These are phyloP conservation scores for Sylvietta virens DNA, from an alignment of 2,113 vertebrate species.

Conservation along the genomic window DNA sequence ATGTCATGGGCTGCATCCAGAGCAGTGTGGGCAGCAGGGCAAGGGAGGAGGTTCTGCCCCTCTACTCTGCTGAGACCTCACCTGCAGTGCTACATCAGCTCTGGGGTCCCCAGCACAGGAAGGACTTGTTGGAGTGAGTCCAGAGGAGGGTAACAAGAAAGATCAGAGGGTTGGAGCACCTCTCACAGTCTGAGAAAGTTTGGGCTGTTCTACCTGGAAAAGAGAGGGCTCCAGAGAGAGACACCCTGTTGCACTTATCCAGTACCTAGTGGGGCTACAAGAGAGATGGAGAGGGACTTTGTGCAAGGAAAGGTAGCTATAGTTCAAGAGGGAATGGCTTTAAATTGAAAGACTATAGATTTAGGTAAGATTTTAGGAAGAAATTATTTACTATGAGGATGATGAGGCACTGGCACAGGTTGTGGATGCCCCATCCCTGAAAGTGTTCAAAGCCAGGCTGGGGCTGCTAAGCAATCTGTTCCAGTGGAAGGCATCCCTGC, in stretches of 20 bases:
- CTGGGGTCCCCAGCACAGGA: neutral
- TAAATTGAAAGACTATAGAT: neutral
- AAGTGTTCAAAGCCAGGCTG: neutral
- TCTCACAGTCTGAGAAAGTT: neutral
- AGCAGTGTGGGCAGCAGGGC: rapidly evolving
- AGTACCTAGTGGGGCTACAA: neutral
- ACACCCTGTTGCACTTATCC: neutral
- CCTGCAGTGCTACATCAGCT: neutral
- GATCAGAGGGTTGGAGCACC: neutral
- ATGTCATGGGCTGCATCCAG: neutral
- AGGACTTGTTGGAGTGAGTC: neutral
- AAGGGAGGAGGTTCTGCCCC: rapidly evolving
- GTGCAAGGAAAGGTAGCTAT: neutral
- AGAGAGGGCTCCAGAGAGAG: neutral
- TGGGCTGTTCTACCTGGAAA: neutral
- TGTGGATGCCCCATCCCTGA: neutral
- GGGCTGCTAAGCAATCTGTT: neutral
- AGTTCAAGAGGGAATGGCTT: neutral
- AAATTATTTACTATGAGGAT: neutral
- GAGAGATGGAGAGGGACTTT: neutral
- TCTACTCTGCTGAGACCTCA: neutral
- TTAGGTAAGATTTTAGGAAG: neutral
- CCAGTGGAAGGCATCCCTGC: neutral
- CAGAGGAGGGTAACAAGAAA: neutral
- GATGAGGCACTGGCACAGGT: neutral